phyloP scores from a whole-genome alignment of 1,140 invertebrate genomes.

The Drosophila nigromelanica region DNA sequence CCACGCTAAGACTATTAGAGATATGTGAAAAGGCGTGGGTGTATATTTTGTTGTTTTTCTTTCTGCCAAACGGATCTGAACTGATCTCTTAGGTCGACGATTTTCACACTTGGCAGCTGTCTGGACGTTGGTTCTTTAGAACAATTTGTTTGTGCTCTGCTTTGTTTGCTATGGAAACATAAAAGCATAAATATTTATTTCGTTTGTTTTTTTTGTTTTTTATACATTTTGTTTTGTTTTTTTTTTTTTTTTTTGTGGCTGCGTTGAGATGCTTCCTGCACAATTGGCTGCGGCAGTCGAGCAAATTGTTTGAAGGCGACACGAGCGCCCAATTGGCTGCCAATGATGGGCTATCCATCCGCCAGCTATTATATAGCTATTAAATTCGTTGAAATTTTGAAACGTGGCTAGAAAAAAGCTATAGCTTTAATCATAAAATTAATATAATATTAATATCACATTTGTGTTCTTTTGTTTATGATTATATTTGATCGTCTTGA shows the following conservation, averaged over 20 bases:
- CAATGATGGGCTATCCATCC: slow-evolving; percentile 30
- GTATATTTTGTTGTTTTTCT: slow-evolving; percentile 7
- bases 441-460: too few species aligned
- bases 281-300: too few species aligned
- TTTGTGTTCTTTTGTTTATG: too few species aligned
- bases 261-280: slow-evolving; percentile 46
- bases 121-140: slow-evolving; percentile 44
- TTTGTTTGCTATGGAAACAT: slow-evolving; percentile 35
- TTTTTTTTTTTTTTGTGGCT: too few species aligned
- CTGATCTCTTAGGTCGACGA: slow-evolving; percentile 35
- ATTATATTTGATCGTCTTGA: too few species aligned
- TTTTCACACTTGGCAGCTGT: slow-evolving; percentile 61
- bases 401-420: neutral
- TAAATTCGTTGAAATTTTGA: neutral
- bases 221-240: neutral
- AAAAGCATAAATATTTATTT: slow-evolving; percentile 70
- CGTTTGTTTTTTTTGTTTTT: neutral
- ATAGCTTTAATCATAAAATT: too few species aligned
- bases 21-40: slow-evolving; percentile 61
- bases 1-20: slow-evolving; percentile 34
- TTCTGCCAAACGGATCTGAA: slow-evolving; percentile 20
- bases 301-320: slow-evolving; percentile 53
- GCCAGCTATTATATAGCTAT: slow-evolving; percentile 2
- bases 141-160: slow-evolving; percentile 27
- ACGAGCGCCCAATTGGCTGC: slow-evolving; percentile 51